phyloP scores from a whole-genome alignment of 1,140 invertebrate genomes.

The Lordiphosa clarofinis region DNA sequence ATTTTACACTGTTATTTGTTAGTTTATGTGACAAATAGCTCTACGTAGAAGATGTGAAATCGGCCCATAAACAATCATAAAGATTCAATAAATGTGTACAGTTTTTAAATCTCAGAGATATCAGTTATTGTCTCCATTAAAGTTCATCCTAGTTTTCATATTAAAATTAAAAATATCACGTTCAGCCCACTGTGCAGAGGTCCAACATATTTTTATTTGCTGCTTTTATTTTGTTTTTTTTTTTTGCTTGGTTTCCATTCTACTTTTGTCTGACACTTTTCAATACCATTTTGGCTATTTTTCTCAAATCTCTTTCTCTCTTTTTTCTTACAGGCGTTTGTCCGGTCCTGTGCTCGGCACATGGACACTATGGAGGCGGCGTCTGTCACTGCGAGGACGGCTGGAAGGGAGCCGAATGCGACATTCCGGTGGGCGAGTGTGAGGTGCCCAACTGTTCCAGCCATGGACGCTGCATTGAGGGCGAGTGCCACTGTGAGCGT shows the following conservation, averaged over 20 bases:
- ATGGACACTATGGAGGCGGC: conserved; percentile 97
- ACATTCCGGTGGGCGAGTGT: conserved; percentile 93
- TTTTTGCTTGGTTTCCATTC: conserved; percentile 23
- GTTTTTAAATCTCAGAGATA: too few relatives aligned
- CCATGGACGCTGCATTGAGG: conserved; percentile 93
- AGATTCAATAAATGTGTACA: too few relatives aligned
- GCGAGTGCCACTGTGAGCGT: conserved; percentile 92
- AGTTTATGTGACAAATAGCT: too few relatives aligned
- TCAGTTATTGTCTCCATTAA: too few relatives aligned
- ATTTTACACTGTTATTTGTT: too few relatives aligned
- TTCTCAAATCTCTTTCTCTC: background rate
- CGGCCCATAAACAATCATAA: too few relatives aligned
- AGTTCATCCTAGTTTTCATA: too few relatives aligned
- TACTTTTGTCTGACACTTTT: conserved; percentile 53
- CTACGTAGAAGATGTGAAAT: too few relatives aligned
- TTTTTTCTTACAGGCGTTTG: conserved; percentile 87
- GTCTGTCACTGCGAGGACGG: conserved; percentile 97
- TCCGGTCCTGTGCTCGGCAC: conserved; percentile 96
- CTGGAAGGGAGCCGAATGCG: conserved; percentile 98
- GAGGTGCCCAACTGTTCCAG: conserved; percentile 95
- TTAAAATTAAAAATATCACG: too few relatives aligned
- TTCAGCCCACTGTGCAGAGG: background rate
- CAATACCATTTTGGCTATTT: conserved; percentile 29
- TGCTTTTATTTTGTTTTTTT: conserved; percentile 15
- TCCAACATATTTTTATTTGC: conserved; percentile 1